phyloP scores from a whole-genome alignment of 1,140 invertebrate genomes.

The Drosophila persimilis region DNA sequence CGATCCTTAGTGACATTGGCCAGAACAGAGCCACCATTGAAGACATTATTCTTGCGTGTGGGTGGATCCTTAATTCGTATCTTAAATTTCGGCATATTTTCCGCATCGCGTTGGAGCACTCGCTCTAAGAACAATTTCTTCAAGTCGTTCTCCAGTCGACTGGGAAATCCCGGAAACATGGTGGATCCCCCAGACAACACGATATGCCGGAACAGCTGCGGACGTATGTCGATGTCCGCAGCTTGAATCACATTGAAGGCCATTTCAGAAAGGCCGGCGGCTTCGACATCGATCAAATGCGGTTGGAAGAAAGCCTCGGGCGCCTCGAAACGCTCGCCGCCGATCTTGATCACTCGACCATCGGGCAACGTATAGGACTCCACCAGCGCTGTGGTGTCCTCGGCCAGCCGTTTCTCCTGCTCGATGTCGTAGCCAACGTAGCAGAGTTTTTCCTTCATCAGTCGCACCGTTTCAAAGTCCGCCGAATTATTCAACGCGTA shows the following conservation, averaged over 20 bases:
- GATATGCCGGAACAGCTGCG: constrained; percentile 99
- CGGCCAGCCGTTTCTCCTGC: constrained; percentile 97
- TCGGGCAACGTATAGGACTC: constrained; percentile 99
- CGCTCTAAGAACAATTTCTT: constrained; percentile 98
- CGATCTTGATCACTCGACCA: constrained; percentile 98
- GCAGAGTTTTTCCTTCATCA: constrained; percentile 99
- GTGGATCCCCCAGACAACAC: constrained; percentile 99
- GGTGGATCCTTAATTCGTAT: constrained; percentile 99
- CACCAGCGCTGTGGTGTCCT: constrained; percentile 99
- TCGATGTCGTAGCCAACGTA: constrained; percentile 99
- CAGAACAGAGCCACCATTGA: constrained; percentile 98
- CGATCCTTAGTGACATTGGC: constrained; percentile 99
- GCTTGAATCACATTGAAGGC: constrained; percentile 98
- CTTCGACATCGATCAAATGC: constrained; percentile 98
- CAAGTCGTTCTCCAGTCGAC: constrained; percentile 97
- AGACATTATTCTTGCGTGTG: constrained; percentile 99
- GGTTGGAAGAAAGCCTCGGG: constrained; percentile 99
- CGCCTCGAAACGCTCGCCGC: constrained; percentile 98
- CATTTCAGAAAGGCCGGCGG: constrained; percentile 98
- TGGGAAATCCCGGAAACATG: constrained; percentile 99
- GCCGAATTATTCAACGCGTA: constrained; percentile 99
- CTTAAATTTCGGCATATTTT: constrained; percentile 98
- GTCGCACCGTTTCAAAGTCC: constrained; percentile 99
- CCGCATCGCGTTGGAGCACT: constrained; percentile 96
- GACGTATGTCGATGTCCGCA: constrained; percentile 97